phyloP scores from a whole-genome alignment of 1,140 invertebrate genomes.

The Drosophila watanabei region DNA sequence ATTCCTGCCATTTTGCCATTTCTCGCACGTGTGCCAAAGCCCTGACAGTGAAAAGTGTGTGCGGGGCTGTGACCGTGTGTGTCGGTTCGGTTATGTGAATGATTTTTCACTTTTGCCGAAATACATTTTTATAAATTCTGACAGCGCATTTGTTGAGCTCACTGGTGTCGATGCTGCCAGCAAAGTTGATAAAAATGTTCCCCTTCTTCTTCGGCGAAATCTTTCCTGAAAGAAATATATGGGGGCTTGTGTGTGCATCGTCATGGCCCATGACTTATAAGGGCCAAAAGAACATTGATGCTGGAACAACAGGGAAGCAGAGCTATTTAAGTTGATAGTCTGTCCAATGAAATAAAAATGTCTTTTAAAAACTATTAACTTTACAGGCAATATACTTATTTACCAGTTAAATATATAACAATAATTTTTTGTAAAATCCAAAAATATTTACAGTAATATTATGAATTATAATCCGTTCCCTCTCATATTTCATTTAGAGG shows the following conservation, averaged over 20 bases:
- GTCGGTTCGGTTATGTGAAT: slow-evolving; percentile 61
- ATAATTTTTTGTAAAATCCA: too few relatives aligned
- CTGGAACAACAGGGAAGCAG: slow-evolving; percentile 7
- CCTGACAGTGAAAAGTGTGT: slow-evolving; percentile 75
- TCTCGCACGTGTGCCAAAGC: slow-evolving; percentile 66
- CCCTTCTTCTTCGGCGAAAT: slow-evolving; percentile 12
- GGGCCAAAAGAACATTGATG: slow-evolving; percentile 34
- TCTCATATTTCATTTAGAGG: background rate
- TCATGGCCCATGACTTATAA: slow-evolving; percentile 50
- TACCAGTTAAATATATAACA: too few relatives aligned
- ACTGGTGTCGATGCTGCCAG: slow-evolving; percentile 29
- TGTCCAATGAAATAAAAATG: background rate
- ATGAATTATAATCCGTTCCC: too few relatives aligned
- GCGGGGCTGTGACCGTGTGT: slow-evolving; percentile 44
- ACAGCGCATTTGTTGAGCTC: slow-evolving; percentile 69
- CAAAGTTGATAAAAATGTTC: slow-evolving; percentile 68
- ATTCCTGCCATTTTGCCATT: slow-evolving; percentile 50
- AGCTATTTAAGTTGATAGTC: background rate
- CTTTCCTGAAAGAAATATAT: slow-evolving; percentile 26
- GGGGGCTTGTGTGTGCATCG: slow-evolving; percentile 22
- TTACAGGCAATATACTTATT: too few relatives aligned
- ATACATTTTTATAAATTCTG: slow-evolving; percentile 79
- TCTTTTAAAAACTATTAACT: background rate
- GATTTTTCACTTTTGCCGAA: slow-evolving; percentile 71
- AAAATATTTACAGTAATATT: background rate